These are phyloP conservation scores for Globicephala melas DNA, from an alignment of 2,113 vertebrate species.

Conservation along the genomic window DNA sequence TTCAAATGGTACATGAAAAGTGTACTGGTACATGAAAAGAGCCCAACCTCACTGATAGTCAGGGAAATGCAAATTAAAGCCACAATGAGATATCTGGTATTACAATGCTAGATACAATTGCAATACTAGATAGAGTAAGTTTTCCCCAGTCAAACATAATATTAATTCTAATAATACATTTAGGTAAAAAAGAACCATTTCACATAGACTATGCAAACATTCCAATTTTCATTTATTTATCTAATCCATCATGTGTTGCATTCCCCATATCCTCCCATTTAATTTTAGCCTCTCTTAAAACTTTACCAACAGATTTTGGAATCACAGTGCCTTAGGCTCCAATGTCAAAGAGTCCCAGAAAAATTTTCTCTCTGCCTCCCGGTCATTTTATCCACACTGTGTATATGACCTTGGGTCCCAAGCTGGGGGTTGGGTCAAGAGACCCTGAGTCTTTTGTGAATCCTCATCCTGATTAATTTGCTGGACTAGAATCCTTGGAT, in stretches of 20 bases:
- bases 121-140: background rate
- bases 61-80: background rate
- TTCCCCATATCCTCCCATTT: background rate
- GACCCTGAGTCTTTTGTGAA: background rate
- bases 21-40: background rate
- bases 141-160: background rate
- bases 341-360: background rate
- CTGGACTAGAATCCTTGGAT: background rate
- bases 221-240: background rate
- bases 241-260: background rate
- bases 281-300: background rate
- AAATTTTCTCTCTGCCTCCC: background rate
- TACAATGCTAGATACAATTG: background rate
- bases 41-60: background rate
- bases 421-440: background rate
- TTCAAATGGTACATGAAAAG: background rate
- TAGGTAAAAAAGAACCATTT: background rate
- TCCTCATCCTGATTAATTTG: background rate
- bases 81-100: background rate
- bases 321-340: background rate
- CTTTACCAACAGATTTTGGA: background rate
- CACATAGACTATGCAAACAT: background rate
- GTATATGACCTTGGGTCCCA: background rate
- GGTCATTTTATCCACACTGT: background rate
- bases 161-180: background rate